Percentiles rank a stretch among this genome's conserved stretches.
phyloP scores from a whole-genome alignment of 2,888 invertebrate genomes.

The Hipparchia sbordonii region DNA sequence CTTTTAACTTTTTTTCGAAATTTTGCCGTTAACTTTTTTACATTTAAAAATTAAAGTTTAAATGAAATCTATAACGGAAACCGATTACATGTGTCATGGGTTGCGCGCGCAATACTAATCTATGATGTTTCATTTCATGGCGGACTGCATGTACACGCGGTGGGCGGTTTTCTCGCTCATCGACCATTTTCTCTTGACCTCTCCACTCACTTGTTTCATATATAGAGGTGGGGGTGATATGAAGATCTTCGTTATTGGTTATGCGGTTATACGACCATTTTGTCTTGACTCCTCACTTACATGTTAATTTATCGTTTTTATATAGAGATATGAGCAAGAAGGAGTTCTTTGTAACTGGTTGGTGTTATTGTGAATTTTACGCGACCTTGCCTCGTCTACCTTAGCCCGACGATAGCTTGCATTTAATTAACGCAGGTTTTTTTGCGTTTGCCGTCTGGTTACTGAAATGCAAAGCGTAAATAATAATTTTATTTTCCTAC shows the following conservation, averaged over 20 bases:
- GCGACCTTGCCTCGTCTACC: conserved; percentile 21
- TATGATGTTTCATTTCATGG: conserved; percentile 44
- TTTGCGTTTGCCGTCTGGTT: not conserved
- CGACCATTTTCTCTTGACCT: conserved; percentile 55
- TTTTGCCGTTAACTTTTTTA: not conserved
- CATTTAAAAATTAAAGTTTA: conserved; percentile 23
- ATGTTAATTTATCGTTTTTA: conserved; percentile 3
- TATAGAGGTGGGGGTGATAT: not conserved
- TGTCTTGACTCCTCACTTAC: conserved; percentile 47
- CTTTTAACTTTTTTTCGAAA: not conserved
- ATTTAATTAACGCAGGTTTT: conserved; percentile 5
- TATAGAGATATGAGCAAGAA: conserved; percentile 2
- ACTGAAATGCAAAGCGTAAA: not conserved
- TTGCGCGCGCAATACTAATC: conserved; percentile 64
- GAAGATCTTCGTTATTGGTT: conserved; percentile 9
- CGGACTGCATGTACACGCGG: conserved; percentile 54
- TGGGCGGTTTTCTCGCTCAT: conserved; percentile 61
- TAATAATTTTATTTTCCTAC: too few relatives aligned
- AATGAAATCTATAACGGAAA: conserved; percentile 34
- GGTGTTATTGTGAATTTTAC: conserved; percentile 24
- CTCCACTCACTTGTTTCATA: conserved; percentile 28
- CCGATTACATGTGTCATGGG: conserved; percentile 47
- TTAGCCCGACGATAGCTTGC: not conserved
- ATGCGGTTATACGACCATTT: conserved; percentile 46
- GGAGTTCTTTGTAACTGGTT: conserved; percentile 9